These are phyloP conservation scores for Morinoia aosen DNA, from an alignment of 2,888 invertebrate genomes.

Conservation along the genomic window DNA sequence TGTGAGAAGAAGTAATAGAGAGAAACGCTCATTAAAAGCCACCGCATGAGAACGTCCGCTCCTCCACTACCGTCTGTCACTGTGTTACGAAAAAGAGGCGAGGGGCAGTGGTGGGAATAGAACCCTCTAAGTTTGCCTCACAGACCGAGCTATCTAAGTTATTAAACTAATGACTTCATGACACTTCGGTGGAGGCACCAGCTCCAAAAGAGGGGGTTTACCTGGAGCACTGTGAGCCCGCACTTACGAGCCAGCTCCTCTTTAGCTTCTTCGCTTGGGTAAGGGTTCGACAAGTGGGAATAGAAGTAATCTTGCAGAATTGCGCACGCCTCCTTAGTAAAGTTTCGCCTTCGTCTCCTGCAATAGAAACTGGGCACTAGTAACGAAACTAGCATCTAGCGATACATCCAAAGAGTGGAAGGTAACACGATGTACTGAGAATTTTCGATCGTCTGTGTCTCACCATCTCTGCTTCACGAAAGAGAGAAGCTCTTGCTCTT, in stretches of 20 bases:
- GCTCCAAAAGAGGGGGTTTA: constrained; percentile 71
- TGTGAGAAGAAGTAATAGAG: background rate
- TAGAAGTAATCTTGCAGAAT: constrained; percentile 99
- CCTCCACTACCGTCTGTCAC: constrained; percentile 43
- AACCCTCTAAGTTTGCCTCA: constrained; percentile 43
- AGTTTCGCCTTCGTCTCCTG: constrained; percentile 77
- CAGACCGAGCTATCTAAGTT: constrained; percentile 46
- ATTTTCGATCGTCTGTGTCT: background rate
- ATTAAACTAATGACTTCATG: constrained; percentile 37
- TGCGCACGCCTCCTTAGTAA: constrained; percentile 97
- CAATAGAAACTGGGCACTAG: constrained; percentile 67
- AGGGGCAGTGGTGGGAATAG: constrained; percentile 37
- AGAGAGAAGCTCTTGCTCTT: constrained; percentile 43
- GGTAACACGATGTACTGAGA: constrained; percentile 1
- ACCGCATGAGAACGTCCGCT: constrained; percentile 19
- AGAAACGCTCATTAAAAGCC: constrained; percentile 23
- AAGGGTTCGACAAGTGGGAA: constrained; percentile 99
- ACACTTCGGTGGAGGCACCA: constrained; percentile 31
- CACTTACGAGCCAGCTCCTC: constrained; percentile 99
- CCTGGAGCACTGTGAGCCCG: constrained; percentile 97
- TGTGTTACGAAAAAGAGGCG: constrained; percentile 18
- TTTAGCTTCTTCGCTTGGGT: constrained; percentile 99
- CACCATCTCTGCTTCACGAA: background rate
- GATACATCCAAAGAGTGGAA: background rate
- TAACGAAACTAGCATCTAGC: constrained; percentile 30